phyloP scores from a whole-genome alignment of 2,113 vertebrate species.

The Tenebrosternarchus preto region DNA sequence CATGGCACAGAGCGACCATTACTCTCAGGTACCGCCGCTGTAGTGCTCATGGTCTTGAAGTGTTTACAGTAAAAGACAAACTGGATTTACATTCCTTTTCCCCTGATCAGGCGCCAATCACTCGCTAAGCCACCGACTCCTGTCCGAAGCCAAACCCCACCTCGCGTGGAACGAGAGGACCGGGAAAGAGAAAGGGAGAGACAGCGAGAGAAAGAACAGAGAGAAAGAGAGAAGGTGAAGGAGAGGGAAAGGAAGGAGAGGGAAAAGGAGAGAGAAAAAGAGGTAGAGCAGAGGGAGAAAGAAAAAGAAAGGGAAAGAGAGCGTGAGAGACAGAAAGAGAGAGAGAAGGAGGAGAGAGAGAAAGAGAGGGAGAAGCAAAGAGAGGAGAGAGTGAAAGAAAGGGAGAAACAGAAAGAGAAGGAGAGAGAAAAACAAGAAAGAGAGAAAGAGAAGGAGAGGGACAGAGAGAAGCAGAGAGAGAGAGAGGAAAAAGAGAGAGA shows the following conservation, averaged over 20 bases:
- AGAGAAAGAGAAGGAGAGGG: conserved; percentile 48
- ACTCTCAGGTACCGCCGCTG: conserved; percentile 76
- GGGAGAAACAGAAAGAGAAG: conserved; percentile 2
- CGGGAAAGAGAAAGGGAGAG: conserved; percentile 27
- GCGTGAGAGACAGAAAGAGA: not conserved
- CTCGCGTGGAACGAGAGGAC: conserved; percentile 50
- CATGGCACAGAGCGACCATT: conserved; percentile 84
- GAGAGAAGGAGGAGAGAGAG: not conserved
- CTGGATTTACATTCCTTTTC: not conserved
- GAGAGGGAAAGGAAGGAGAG: not conserved
- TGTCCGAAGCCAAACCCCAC: conserved; percentile 55
- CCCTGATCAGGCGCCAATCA: conserved; percentile 52
- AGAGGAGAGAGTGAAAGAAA: conserved; percentile 10
- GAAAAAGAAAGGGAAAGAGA: conserved; percentile 17
- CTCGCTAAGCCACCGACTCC: conserved; percentile 49
- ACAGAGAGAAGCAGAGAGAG: conserved; percentile 62
- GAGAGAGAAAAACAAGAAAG: conserved; percentile 62
- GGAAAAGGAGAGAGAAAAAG: not conserved
- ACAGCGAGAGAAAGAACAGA: conserved; percentile 25
- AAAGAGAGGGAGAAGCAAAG: conserved; percentile 16
- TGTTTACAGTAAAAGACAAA: too few relatives aligned
- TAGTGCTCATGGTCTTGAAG: not conserved
- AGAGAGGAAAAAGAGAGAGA: conserved; percentile 58
- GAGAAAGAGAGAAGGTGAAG: not conserved
- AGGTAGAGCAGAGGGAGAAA: not conserved